Conservation (phyloP, 2,888 invertebrate genomes). For the Standfussiana lucernea region DNA sequence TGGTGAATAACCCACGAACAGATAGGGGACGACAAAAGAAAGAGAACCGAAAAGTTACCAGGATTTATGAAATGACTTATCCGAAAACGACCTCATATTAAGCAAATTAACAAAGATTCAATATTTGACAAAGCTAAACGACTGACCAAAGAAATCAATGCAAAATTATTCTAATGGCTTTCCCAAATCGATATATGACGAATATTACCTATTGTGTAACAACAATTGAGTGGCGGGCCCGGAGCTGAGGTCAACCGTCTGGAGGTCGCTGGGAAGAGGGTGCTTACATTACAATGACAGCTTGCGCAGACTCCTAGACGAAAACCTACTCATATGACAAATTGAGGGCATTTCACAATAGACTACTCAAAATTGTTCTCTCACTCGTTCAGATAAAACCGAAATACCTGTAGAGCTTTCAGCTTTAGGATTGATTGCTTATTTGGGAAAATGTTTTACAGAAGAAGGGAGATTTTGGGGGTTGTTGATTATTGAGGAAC, state of each 20-base stretch:
- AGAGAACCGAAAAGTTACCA: constrained; percentile 3
- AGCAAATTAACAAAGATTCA: constrained; percentile 1
- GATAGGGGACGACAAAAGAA: background rate
- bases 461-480: background rate
- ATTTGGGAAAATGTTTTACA: constrained; percentile 3
- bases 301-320: constrained; percentile 37
- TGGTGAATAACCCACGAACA: too few relatives aligned
- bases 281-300: constrained; percentile 58
- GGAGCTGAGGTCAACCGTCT: constrained; percentile 82
- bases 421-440: constrained; percentile 2
- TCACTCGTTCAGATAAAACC: constrained; percentile 9
- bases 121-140: constrained; percentile 20
- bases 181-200: constrained; percentile 69
- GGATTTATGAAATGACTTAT: background rate
- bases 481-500: background rate
- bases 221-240: constrained; percentile 59
- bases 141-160: constrained; percentile 59
- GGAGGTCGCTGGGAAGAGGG: constrained; percentile 82
- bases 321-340: constrained; percentile 47
- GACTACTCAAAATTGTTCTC: constrained; percentile 12
- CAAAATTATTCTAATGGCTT: constrained; percentile 68
- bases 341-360: constrained; percentile 47
- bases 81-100: constrained; percentile 1
- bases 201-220: constrained; percentile 67
- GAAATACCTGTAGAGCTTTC: constrained; percentile 16